Evolutionary conservation across 2,113 vertebrate species (phyloP).

Genomic region (Origma solitaria): DNA sequence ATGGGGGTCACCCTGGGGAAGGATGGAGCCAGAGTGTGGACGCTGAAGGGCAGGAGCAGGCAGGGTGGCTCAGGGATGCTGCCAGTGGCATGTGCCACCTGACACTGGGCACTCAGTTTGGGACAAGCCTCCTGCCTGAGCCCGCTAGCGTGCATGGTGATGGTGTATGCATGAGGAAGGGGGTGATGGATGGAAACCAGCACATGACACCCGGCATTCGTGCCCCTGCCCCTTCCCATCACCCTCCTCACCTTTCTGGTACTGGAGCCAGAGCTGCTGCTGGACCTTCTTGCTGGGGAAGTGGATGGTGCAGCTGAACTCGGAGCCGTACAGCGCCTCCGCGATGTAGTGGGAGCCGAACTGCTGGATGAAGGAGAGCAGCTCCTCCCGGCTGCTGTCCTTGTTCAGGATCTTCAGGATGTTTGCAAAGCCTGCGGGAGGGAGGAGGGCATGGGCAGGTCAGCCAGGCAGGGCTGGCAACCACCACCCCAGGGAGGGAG

Average conservation of each 20-base stretch:
- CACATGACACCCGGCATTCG: accelerated
- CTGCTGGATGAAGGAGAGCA: conserved; percentile 89
- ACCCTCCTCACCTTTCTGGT: conserved; percentile 92
- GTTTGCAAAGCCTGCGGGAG: conserved; percentile 84
- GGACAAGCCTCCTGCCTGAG: neutral
- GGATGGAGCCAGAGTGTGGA: neutral
- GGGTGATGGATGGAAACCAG: neutral
- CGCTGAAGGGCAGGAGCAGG: neutral
- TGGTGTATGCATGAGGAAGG: accelerated
- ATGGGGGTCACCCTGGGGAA: neutral
- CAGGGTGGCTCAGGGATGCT: neutral
- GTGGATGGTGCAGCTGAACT: conserved; percentile 94
- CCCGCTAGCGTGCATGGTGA: accelerated
- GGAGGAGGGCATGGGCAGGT: neutral
- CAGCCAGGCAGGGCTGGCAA: neutral
- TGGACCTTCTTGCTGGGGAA: conserved; percentile 98
- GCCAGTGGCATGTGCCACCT: neutral
- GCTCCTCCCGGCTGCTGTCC: conserved; percentile 90
- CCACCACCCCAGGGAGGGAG: neutral
- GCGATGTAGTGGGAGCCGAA: conserved; percentile 94
- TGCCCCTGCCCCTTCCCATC: neutral
- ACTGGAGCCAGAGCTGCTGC: conserved; percentile 99
- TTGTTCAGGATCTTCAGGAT: conserved; percentile 90
- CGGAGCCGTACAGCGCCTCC: conserved; percentile 92
- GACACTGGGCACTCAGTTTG: neutral